Evolutionary conservation across 2,888 invertebrate genomes (phyloP), one percentile per base, ranked within the genome.

Genomic region (Dasypogon diadema): DNA sequence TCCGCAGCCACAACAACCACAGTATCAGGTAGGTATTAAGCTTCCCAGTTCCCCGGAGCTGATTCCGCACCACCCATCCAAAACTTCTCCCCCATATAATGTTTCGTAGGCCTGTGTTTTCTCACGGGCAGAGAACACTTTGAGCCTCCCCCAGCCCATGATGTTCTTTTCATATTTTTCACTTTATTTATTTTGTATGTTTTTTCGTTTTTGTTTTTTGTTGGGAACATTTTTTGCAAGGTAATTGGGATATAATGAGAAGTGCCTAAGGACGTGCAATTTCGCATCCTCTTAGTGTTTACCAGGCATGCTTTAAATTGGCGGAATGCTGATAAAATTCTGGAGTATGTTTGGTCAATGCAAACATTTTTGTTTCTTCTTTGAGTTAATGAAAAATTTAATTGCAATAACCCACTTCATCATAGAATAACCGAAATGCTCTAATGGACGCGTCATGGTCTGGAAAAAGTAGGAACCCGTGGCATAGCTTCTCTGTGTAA

Each of bases 1-100:
- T 65, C 85, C 86, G 14, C 85, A 85, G 77, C 84, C 85, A 73
- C 82, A 81, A 55, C 76, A 81, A 24, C 82, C 82, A 77, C 48
- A 65, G 21, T 5, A 68, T 24, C 76, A 76, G 76, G 76, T 76
- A 76, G 18, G 51, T 73, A 54, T 16, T 46, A 54, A 22, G 22
- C 63, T 22, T 46, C 8, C 22, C 12, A 26, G 42, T 46, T 54
- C 21, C 54, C 54, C 3, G 12, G 21, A 54, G 16, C 8, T 54
- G 4, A 2, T n/a, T 56, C 51, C 24, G 30, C 30, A 34, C 34
- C 18, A 12, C 22, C 51, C 26, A 10, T n/a, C 37, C 63, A 34
- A 8, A 10, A 16, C 21, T 48, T 6, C 65, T 18, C 37, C 55
- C 72, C 22, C 68, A 6, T 16, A 46, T 14, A 24, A 22, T 14